Percentiles rank a stretch among this genome's conserved stretches.
These are phyloP conservation scores for Pterocles burchelli DNA, from an alignment of 2,113 vertebrate species.

Conservation along the genomic window DNA sequence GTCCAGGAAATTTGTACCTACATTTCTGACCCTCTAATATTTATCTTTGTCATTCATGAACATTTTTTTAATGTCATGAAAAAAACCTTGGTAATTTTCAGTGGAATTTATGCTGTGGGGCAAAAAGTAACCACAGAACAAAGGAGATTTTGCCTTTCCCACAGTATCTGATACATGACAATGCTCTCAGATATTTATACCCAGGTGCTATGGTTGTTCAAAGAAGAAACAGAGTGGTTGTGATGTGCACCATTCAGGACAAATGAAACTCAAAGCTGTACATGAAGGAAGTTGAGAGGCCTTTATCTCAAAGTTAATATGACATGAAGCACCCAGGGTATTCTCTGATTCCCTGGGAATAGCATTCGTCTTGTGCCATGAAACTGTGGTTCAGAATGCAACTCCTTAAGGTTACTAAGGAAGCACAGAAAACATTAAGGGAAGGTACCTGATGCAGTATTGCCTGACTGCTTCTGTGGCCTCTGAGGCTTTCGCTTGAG, in stretches of 20 bases:
- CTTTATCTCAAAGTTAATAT: background rate
- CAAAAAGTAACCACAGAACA: background rate
- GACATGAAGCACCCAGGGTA: background rate
- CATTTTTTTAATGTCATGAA: background rate
- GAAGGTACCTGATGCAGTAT: background rate
- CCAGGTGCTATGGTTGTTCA: background rate
- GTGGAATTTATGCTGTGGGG: background rate
- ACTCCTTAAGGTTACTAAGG: background rate
- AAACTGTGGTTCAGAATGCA: background rate
- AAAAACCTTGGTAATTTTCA: background rate
- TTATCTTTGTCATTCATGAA: background rate
- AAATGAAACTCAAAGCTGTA: background rate
- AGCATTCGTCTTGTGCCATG: background rate
- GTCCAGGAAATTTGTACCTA: background rate
- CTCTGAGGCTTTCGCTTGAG: background rate
- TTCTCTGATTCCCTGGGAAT: background rate
- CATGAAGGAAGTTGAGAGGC: background rate
- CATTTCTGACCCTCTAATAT: background rate
- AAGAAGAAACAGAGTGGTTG: background rate
- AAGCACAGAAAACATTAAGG: background rate
- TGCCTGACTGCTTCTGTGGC: constrained; percentile 7
- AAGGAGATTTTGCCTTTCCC: background rate
- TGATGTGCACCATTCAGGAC: background rate
- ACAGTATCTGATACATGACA: background rate
- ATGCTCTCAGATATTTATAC: background rate